Conservation (phyloP, 1,140 invertebrate genomes). For the Drosophila rhopaloa region DNA sequence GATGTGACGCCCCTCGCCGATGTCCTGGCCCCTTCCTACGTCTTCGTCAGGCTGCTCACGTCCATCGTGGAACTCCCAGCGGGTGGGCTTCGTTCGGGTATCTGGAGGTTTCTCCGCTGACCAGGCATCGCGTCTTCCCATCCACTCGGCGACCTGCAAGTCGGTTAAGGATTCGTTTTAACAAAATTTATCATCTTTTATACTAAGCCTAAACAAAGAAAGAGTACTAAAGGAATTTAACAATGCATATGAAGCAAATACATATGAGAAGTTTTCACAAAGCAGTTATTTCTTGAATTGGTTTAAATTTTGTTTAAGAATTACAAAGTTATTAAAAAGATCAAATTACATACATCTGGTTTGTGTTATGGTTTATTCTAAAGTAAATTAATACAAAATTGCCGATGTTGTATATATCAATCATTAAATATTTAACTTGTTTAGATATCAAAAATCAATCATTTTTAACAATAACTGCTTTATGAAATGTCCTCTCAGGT, state of each 20-base stretch:
- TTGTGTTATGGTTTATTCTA: no score
- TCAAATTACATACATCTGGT: no score
- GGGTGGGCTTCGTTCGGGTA: conserved; percentile 87
- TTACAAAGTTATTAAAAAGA: no score
- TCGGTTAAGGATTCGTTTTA: not conserved
- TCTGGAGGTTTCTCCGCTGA: conserved; percentile 89
- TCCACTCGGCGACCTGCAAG: conserved; percentile 87
- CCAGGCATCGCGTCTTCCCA: conserved; percentile 90
- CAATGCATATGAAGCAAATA: conserved; percentile 5
- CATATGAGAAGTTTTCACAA: not conserved
- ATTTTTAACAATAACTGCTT: conserved; percentile 23
- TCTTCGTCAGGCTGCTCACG: conserved; percentile 85
- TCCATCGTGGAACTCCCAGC: conserved; percentile 89
- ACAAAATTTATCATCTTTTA: not conserved
- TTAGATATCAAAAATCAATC: no score
- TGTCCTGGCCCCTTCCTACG: conserved; percentile 57
- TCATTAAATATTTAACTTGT: no score
- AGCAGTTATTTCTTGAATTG: conserved; percentile 1
- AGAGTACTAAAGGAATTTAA: not conserved
- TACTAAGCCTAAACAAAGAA: not conserved
- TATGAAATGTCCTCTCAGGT: not conserved
- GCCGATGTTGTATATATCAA: no score
- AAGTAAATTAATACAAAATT: no score
- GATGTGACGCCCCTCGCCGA: conserved; percentile 45
- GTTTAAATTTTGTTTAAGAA: no score